A percentile compares a stretch with the other conserved stretches of the same genome.
Conservation (phyloP, 2,888 invertebrate species). For the Balanococcus diminutus region DNA sequence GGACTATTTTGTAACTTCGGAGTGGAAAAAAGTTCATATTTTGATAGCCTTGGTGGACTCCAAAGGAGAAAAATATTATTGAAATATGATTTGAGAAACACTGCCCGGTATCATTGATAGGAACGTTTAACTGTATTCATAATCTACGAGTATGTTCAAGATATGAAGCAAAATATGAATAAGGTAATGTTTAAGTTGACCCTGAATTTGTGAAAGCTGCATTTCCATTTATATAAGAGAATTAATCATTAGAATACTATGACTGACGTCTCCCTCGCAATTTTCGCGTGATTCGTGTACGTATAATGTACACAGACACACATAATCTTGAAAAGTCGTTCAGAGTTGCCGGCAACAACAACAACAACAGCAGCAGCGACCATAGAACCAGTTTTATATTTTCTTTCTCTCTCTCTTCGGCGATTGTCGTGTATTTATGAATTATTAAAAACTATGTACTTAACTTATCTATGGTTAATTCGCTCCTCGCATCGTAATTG, state of each 20-base stretch:
- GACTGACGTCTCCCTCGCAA: conserved; percentile 42
- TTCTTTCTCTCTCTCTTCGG: neutral
- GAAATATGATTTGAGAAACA: conserved; percentile 23
- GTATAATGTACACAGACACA: neutral
- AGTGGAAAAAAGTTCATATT: neutral
- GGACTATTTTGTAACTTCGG: neutral
- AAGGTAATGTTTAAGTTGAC: conserved; percentile 35
- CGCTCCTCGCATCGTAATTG: neutral
- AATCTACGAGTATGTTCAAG: neutral
- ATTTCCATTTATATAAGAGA: conserved; percentile 37
- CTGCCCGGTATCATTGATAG: conserved; percentile 24
- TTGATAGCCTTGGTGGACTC: neutral
- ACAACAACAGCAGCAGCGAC: neutral
- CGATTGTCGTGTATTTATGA: neutral
- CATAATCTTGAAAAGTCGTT: neutral
- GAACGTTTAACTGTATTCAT: conserved; percentile 35
- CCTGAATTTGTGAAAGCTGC: conserved; percentile 38
- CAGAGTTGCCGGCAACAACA: neutral
- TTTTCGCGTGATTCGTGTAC: conserved; percentile 32
- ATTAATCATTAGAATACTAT: conserved; percentile 40
- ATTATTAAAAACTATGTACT: neutral
- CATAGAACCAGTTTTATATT: conserved; percentile 2
- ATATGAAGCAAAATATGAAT: conserved; percentile 34
- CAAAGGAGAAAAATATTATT: neutral
- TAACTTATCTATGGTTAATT: neutral